Evolutionary conservation across 1,140 invertebrate species (phyloP).

Genomic region (Coboldia fuscipes): DNA sequence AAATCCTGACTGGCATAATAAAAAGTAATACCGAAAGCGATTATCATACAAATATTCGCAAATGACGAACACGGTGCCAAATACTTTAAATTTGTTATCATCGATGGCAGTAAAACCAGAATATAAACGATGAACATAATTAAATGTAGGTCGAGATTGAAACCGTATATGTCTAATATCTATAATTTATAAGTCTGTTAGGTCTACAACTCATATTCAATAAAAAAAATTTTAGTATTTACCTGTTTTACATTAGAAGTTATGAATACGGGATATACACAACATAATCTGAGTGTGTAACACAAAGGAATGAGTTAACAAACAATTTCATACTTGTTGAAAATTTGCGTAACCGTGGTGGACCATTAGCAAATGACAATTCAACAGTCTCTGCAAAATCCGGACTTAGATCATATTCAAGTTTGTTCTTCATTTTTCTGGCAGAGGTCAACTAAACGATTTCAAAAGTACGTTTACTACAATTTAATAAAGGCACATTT

Average conservation of each 20-base stretch:
- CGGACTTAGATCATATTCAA: conserved; percentile 24
- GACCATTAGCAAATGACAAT: conserved; percentile 50
- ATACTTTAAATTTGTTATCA: conserved; percentile 56
- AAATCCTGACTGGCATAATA: conserved; percentile 45
- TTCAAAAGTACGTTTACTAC: not conserved
- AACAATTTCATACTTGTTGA: conserved; percentile 35
- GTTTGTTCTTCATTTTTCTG: conserved; percentile 33
- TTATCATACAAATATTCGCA: conserved; percentile 45
- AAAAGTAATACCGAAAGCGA: conserved; percentile 35
- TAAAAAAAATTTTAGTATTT: not conserved
- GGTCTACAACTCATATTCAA: not conserved
- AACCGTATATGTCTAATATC: conserved; percentile 37
- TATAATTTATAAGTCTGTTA: conserved; percentile 18
- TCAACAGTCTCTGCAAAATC: conserved; percentile 61
- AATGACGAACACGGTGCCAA: conserved; percentile 45
- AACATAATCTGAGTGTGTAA: conserved; percentile 90
- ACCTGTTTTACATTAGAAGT: conserved; percentile 60
- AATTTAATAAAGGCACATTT: not conserved
- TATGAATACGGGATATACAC: conserved; percentile 86
- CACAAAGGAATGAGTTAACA: conserved; percentile 59
- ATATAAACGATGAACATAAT: conserved; percentile 49
- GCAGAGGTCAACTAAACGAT: conserved; percentile 23
- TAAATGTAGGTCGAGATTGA: conserved; percentile 32
- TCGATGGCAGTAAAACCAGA: conserved; percentile 46
- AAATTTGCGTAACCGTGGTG: conserved; percentile 29